Evolutionary conservation across 2,797 vertebrate species (phyloP), one percentile per base, ranked within the genome.

Genomic region (Pagetopsis macropterus): DNA sequence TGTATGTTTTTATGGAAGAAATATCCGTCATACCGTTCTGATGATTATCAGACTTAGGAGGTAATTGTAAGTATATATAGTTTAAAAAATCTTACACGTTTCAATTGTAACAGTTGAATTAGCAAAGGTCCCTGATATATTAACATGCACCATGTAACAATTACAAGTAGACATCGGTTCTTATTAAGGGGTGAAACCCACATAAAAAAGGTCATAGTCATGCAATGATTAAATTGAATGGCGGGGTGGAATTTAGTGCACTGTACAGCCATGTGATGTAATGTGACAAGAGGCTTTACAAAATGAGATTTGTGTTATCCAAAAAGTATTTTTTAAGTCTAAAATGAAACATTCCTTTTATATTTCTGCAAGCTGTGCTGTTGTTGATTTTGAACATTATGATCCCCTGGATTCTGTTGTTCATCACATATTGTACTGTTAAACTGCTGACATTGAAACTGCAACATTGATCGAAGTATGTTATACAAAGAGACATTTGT

Each of bases 381-480:
- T 46, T 56, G 1, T 51, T 21, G 1, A 13, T 13, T 49, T 54
- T 31, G 15, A 54, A 4, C 10, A 21, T 6, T 17, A 12, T 14
- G 7, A 63, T 64, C 23, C 15, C 10, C 13, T 48, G 9, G 3
- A 52, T 21, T 67, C 3, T 23, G 6, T 1, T 71, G 61, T 67
- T 69, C 6, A 31, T 66, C 1, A 33, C 4, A 69, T 61, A 1
- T 5, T 55, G 21, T 56, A 52, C 9, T 69, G 59, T 70, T 37
- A 69, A 72, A 44, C 45, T 40, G 16, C 33, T 58, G 27, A 1
- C 51, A 12, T 9, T 17, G 1, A 44, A 44, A 65, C 19, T 41
- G 7, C 5, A 3, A 56, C 40, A 9, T 23, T 56, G 37, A 57
- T 57, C 1, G 2, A 41, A 45, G 14, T 40, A 4, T 44, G 23